Evolutionary conservation across 2,888 invertebrate genomes (phyloP).

Genomic region (Eupithecia subfuscata): DNA sequence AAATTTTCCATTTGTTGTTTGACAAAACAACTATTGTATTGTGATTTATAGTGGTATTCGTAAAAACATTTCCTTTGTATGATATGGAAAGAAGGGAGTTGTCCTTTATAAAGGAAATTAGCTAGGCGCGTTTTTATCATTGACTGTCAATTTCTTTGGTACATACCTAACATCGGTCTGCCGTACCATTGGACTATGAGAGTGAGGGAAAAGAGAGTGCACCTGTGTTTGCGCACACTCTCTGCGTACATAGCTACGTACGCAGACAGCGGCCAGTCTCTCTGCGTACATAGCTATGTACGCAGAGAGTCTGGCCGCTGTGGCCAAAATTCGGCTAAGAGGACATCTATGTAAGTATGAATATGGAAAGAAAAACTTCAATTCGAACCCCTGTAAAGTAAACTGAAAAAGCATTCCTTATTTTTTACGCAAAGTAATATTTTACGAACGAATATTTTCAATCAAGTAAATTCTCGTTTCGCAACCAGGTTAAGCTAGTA

Average conservation of each 20-base stretch:
- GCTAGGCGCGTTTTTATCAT: not conserved
- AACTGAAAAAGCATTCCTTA: not conserved
- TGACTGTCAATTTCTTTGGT: not conserved
- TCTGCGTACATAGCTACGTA: no score
- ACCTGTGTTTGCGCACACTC: no score
- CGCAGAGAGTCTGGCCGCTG: no score
- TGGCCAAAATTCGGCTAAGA: no score
- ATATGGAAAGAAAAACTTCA: no score
- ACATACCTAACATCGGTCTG: not conserved
- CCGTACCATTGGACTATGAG: no score
- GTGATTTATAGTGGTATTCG: constrained; percentile 46
- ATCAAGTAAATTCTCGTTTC: not conserved
- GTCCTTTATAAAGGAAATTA: constrained; percentile 19
- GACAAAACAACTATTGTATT: constrained; percentile 45
- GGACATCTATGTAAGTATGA: no score
- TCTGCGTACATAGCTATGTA: no score
- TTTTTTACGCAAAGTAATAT: not conserved
- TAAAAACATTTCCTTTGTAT: constrained; percentile 40
- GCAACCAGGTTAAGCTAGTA: not conserved
- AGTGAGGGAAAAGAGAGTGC: no score
- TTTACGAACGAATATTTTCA: not conserved
- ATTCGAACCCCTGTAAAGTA: not conserved
- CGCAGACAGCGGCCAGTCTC: no score
- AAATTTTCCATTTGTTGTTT: constrained; percentile 48
- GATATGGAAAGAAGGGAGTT: constrained; percentile 28